phyloP scores from a whole-genome alignment of 1,140 invertebrate genomes.

The Zaprionus taronus region DNA sequence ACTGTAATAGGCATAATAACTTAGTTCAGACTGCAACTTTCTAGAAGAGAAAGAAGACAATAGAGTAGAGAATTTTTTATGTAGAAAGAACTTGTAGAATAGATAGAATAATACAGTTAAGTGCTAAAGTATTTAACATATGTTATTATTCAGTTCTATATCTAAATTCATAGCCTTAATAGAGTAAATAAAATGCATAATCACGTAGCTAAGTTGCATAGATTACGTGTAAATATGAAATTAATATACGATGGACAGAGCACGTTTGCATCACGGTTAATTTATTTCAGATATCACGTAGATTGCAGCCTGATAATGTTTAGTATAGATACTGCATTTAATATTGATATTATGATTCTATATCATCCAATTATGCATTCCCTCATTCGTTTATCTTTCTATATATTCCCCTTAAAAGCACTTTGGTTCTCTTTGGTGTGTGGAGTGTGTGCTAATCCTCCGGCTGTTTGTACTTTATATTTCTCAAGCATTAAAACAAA shows the following conservation, averaged over 20 bases:
- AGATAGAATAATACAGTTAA: not conserved
- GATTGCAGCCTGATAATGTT: not conserved
- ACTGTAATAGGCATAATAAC: conserved; percentile 30
- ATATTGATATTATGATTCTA: not conserved
- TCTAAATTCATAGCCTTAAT: not conserved
- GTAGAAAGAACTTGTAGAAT: too few relatives aligned
- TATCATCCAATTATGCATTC: not conserved
- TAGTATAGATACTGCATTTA: not conserved
- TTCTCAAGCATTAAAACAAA: conserved; percentile 12
- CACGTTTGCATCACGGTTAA: not conserved
- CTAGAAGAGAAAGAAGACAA: not conserved
- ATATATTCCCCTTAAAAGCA: not conserved
- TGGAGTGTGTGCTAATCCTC: not conserved
- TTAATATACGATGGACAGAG: not conserved
- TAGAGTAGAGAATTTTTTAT: not conserved
- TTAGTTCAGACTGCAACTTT: not conserved
- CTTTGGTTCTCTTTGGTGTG: not conserved
- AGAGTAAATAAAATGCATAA: not conserved
- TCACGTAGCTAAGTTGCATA: not conserved
- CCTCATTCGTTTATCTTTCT: not conserved
- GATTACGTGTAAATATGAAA: not conserved
- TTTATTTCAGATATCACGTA: not conserved
- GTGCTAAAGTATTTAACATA: not conserved
- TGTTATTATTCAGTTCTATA: not conserved
- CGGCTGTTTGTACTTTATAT: conserved; percentile 18